Conservation (phyloP, 2,113 vertebrate species). For the Anas platyrhynchos region DNA sequence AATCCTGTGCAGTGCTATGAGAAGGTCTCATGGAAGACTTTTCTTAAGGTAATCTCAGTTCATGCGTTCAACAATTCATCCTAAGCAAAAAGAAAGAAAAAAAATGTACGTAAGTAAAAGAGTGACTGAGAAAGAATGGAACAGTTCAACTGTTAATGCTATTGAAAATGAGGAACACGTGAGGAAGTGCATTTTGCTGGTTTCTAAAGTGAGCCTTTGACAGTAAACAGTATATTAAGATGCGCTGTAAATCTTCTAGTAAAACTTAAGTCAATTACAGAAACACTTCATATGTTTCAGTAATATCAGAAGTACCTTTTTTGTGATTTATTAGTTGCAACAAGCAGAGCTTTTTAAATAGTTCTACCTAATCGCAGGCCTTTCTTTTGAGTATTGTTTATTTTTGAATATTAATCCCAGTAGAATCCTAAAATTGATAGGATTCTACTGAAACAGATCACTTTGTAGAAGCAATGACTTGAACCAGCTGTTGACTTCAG, state of each 20-base stretch:
- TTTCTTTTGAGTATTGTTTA: background rate
- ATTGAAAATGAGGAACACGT: background rate
- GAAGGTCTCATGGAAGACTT: slow-evolving; percentile 96
- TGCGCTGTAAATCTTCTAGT: background rate
- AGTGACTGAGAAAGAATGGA: background rate
- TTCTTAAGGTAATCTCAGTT: slow-evolving; percentile 89
- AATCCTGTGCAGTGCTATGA: slow-evolving; percentile 98
- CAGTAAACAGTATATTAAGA: background rate
- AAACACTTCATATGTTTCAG: background rate
- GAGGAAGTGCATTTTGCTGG: background rate
- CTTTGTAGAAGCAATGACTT: background rate
- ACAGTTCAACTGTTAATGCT: background rate
- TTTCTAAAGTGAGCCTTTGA: background rate
- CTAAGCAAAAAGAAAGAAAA: background rate
- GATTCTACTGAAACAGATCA: background rate
- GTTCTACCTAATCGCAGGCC: background rate
- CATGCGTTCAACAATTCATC: background rate
- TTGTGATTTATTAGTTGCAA: background rate
- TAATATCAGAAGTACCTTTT: background rate
- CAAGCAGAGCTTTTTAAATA: background rate
- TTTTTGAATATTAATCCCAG: background rate
- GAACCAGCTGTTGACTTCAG: background rate
- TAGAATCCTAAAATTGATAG: background rate
- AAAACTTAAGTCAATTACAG: background rate
- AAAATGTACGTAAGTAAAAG: fast-evolving